Evolutionary conservation across 2,797 vertebrate species (phyloP).

Genomic region (Ctenosaura bakeri): DNA sequence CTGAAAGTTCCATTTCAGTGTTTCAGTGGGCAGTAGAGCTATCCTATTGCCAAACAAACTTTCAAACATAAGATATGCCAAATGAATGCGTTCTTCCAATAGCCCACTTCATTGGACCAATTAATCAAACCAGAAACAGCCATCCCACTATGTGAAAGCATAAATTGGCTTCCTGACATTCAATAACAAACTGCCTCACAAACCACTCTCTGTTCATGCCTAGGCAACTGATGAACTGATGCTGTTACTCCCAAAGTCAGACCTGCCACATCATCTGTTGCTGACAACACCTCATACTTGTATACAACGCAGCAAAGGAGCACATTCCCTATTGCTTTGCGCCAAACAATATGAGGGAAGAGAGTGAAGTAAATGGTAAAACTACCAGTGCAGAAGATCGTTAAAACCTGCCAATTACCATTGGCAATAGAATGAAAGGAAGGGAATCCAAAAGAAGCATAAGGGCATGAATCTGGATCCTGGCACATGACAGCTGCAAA

Average conservation of each 20-base stretch:
- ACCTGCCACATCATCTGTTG: background rate
- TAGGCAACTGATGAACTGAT: slow-evolving; percentile 72
- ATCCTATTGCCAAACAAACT: background rate
- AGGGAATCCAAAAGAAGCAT: background rate
- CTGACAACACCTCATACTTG: slow-evolving; percentile 8
- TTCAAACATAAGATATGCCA: background rate
- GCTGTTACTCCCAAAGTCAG: slow-evolving; percentile 52
- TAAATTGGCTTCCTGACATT: slow-evolving; percentile 53
- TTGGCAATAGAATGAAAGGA: slow-evolving; percentile 40
- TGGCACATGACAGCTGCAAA: slow-evolving; percentile 25
- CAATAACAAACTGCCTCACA: slow-evolving; percentile 36
- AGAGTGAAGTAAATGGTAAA: slow-evolving; percentile 46
- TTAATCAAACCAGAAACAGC: slow-evolving; percentile 63
- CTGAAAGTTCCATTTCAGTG: background rate
- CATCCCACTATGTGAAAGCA: slow-evolving; percentile 17
- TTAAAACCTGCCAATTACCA: slow-evolving; percentile 52
- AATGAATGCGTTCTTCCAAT: slow-evolving; percentile 3
- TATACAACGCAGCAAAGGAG: slow-evolving; percentile 31
- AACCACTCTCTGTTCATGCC: slow-evolving; percentile 35
- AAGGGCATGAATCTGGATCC: slow-evolving; percentile 25
- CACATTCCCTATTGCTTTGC: background rate
- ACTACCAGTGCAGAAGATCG: slow-evolving; percentile 35
- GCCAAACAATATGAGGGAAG: slow-evolving; percentile 57
- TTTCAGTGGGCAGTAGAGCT: background rate
- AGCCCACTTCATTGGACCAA: slow-evolving; percentile 42